phyloP scores from a whole-genome alignment of 1,140 invertebrate species.

The Apolygus lucorum region DNA sequence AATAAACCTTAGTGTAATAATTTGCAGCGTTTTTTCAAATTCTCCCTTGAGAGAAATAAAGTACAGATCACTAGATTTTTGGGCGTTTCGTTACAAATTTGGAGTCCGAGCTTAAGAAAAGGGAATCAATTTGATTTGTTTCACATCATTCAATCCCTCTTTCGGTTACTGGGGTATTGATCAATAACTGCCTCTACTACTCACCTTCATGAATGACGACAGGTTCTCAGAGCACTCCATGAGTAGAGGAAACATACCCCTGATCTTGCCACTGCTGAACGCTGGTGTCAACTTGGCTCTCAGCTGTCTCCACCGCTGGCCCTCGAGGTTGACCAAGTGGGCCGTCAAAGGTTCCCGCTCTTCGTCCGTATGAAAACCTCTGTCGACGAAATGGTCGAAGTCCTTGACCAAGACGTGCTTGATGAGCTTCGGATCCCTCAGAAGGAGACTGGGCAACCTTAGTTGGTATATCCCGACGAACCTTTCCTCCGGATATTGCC shows the following conservation, averaged over 20 bases:
- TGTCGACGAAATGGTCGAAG: constrained; percentile 46
- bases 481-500: constrained; percentile 36
- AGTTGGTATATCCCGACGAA: constrained; percentile 33
- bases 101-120: no score
- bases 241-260: constrained; percentile 34
- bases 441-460: constrained; percentile 29
- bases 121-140: no score
- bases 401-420: constrained; percentile 47
- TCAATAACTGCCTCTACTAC: no score
- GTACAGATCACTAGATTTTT: no score
- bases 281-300: constrained; percentile 51
- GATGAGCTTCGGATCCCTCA: constrained; percentile 41
- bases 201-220: constrained; percentile 32
- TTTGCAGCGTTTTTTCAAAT: no score
- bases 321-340: constrained; percentile 45
- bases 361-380: constrained; percentile 41
- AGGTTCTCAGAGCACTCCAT: constrained; percentile 33
- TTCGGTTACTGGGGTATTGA: no score
- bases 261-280: constrained; percentile 50
- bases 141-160: no score
- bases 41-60: no score
- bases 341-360: constrained; percentile 44
- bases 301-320: constrained; percentile 49
- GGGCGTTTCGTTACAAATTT: no score
- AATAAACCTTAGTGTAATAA: no score